A percentile compares a stretch with the other conserved stretches of the same genome.
phyloP scores from a whole-genome alignment of 2,888 invertebrate species.

The Ennomos erosarius region DNA sequence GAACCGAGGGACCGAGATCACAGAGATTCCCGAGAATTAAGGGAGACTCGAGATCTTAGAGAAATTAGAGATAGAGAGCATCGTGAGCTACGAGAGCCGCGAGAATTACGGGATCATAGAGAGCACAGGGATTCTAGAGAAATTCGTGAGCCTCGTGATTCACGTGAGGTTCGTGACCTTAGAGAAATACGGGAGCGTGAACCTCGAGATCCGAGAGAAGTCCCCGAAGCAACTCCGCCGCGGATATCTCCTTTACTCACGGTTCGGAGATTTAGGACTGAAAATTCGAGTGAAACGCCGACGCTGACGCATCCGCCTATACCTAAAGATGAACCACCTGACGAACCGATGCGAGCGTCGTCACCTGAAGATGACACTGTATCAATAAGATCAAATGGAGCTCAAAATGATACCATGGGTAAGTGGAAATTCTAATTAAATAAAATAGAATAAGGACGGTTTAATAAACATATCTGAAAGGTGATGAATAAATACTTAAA shows the following conservation, averaged over 20 bases:
- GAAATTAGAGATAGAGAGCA: constrained; percentile 69
- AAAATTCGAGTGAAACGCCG: constrained; percentile 68
- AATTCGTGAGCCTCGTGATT: constrained; percentile 53
- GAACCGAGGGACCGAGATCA: constrained; percentile 53
- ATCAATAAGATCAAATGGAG: constrained; percentile 82
- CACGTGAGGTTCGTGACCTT: constrained; percentile 53
- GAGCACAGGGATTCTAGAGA: constrained; percentile 63
- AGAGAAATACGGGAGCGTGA: constrained; percentile 69
- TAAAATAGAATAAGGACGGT: too few species aligned
- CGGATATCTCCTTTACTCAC: constrained; percentile 80
- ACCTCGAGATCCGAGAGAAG: constrained; percentile 67
- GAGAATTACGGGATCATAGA: constrained; percentile 59
- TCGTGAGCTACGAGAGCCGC: constrained; percentile 64
- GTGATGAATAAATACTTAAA: too few species aligned
- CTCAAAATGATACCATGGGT: constrained; percentile 84
- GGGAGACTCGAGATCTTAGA: constrained; percentile 65
- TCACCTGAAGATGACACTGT: constrained; percentile 86
- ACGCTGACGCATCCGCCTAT: constrained; percentile 77
- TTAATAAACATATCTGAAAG: too few species aligned
- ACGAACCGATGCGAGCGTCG: constrained; percentile 81
- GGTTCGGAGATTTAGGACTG: constrained; percentile 75
- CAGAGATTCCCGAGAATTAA: constrained; percentile 57
- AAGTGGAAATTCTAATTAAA: constrained; percentile 40
- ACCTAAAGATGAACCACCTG: constrained; percentile 83
- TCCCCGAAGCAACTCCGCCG: constrained; percentile 76